Conservation (phyloP, 2,888 invertebrate species). For the Lepidochrysops patricia region DNA sequence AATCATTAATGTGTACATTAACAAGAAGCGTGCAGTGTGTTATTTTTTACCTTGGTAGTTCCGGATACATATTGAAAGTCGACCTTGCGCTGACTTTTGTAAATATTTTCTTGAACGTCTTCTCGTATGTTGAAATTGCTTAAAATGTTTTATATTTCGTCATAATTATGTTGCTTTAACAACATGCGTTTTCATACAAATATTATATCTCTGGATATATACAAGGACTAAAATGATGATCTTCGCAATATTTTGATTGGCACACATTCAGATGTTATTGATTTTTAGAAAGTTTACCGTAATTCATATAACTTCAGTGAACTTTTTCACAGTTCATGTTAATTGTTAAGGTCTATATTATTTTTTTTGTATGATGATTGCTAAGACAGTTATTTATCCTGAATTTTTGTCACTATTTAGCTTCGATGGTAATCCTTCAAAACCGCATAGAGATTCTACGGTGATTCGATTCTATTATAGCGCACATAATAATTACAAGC, state of each 20-base stretch:
- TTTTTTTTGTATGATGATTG: no score
- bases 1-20: neutral
- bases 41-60: slow-evolving; percentile 9
- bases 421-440: neutral
- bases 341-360: no score
- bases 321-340: no score
- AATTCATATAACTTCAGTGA: no score
- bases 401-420: neutral
- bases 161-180: neutral
- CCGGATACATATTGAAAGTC: slow-evolving; percentile 15
- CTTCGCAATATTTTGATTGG: no score
- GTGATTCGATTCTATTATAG: slow-evolving; percentile 21
- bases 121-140: neutral
- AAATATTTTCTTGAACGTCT: slow-evolving; percentile 1
- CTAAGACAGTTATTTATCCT: neutral
- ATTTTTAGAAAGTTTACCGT: no score
- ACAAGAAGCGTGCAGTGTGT: neutral
- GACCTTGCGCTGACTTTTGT: slow-evolving; percentile 13
- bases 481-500: slow-evolving; percentile 25
- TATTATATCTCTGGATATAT: no score
- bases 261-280: no score
- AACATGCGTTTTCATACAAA: neutral
- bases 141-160: neutral
- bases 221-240: no score
- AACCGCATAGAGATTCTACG: slow-evolving; percentile 20